Percentiles rank a stretch among this genome's conserved stretches.
Evolutionary conservation across 1,140 invertebrate species (phyloP).

Genomic region (Tetragonula clypearis): DNA sequence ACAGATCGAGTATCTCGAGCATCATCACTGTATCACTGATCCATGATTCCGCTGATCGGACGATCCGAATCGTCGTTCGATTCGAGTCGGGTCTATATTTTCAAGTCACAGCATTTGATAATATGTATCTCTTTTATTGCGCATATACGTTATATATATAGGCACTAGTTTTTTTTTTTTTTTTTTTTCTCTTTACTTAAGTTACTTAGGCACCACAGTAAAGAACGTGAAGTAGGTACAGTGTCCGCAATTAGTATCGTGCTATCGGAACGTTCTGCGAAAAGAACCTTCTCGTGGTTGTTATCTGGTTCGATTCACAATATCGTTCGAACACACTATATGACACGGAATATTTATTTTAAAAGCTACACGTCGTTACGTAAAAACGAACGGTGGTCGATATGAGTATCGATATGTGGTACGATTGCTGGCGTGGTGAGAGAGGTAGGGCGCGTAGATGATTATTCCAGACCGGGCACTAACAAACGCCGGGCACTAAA

Average conservation of each 20-base stretch:
- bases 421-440: constrained; percentile 8
- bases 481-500: not conserved
- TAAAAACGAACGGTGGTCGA: constrained; percentile 59
- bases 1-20: not conserved
- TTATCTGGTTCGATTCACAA: not conserved
- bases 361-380: constrained; percentile 6
- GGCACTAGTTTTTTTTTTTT: constrained; percentile 74
- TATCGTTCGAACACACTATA: constrained; percentile 1
- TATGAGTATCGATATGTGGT: constrained; percentile 71
- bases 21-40: not conserved
- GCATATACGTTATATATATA: constrained; percentile 67
- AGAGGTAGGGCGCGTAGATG: not conserved
- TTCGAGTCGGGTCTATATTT: not conserved
- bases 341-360: constrained; percentile 2
- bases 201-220: constrained; percentile 73
- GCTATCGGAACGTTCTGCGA: not conserved
- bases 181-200: constrained; percentile 56
- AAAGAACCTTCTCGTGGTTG: not conserved
- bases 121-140: constrained; percentile 59
- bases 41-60: not conserved
- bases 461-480: not conserved
- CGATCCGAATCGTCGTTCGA: not conserved
- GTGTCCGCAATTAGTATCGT: not conserved
- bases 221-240: constrained; percentile 13
- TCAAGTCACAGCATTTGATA: not conserved